phyloP scores from a whole-genome alignment of 2,797 vertebrate genomes.

The Acropternis orthonyx region DNA sequence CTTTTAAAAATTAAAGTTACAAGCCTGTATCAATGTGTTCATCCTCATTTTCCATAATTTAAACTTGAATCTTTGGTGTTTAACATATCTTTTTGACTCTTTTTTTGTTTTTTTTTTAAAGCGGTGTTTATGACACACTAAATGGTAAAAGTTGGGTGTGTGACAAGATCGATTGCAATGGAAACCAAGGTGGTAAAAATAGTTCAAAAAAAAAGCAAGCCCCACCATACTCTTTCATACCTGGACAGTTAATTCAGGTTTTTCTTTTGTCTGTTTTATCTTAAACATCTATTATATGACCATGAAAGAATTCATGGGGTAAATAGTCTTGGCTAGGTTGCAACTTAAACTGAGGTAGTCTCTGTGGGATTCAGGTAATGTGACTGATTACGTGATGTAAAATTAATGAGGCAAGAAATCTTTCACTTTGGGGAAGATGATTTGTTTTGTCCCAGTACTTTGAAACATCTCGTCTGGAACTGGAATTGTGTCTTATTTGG shows the following conservation, averaged over 20 bases:
- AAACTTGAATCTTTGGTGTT: slow-evolving; percentile 44
- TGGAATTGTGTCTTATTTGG: neutral
- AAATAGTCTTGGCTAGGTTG: neutral
- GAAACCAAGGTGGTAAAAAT: neutral
- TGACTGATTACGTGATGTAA: neutral
- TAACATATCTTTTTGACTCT: neutral
- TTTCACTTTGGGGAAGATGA: neutral
- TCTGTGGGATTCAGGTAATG: neutral
- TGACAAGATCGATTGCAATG: neutral
- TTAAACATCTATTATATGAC: neutral
- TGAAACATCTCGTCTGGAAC: neutral
- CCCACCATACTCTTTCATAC: neutral
- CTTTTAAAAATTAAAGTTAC: slow-evolving; percentile 74
- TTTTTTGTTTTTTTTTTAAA: neutral
- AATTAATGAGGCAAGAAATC: neutral
- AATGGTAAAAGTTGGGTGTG: neutral
- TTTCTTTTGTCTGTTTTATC: neutral
- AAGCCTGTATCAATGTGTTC: slow-evolving; percentile 67
- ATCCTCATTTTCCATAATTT: slow-evolving; percentile 70
- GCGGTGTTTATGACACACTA: neutral
- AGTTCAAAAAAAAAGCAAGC: neutral
- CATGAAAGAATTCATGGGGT: neutral
- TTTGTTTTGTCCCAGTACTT: neutral
- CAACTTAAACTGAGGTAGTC: neutral
- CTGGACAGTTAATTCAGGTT: neutral